Base-by-base conservation (phyloP, 2,797 vertebrate genomes). In the Gallirallus australis region DNA sequence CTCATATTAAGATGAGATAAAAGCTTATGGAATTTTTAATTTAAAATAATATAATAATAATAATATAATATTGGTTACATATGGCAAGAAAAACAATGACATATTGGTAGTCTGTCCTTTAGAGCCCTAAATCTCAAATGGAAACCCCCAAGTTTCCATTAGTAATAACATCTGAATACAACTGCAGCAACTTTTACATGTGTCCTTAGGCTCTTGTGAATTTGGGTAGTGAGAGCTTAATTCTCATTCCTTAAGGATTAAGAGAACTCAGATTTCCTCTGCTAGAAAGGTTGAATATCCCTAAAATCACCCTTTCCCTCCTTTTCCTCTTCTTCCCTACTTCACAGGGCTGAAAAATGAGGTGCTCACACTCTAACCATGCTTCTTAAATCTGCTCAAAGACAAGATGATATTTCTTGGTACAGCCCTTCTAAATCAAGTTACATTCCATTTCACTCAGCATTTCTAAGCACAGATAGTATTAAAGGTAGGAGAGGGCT, bases 101-200 rank as follows among this genome's bases (percentile, higher is more conserved):
- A 0, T 33, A 21, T 37, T 78, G 5, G 5, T 19, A 79, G 9
- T 12, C 11, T 45, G 54, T 23, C 1, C 7, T 94, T 61, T 81
- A 52, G 28, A 66, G 11, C 14, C 13, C 8, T 50, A 50, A 63
- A 48, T 66, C 23, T 82, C 30, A 77, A 66, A 48, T 20, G 24
- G 2, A 56, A 70, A 70, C 39, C 1, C 2, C 0, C 19, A 37
- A 48, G 28, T 25, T 73, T 33, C 8, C 18, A 2, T 65, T 23
- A n/a, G 18, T 45, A 50, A 52, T 35, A n/a, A 20, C 24, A 35
- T 45, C 21, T 45, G 52, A 39, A 60, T 80, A 25, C 10, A 48
- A 8, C 7, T 37, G 42, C 56, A 90, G 37, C 37, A 71, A 4
- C 20, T 85, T 54, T 52, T n/a, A 21, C 9, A 15, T 15, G 2